phyloP scores from a whole-genome alignment of 2,888 invertebrate species.

The Thysanoteuthis rhombus region DNA sequence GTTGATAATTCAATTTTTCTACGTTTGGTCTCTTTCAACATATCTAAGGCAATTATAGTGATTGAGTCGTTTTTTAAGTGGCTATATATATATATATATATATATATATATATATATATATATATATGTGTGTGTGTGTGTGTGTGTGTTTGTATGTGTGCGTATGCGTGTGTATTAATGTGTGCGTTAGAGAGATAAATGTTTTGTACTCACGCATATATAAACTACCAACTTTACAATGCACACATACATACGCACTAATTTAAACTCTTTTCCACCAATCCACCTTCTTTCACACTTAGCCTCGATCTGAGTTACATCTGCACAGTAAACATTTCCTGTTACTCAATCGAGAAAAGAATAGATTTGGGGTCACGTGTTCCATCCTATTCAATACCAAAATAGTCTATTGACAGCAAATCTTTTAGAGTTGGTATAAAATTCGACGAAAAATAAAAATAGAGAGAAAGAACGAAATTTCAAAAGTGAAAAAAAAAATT shows the following conservation, averaged over 20 bases:
- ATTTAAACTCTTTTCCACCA: background rate
- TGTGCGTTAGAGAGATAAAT: too few relatives aligned
- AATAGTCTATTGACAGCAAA: background rate
- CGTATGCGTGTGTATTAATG: too few relatives aligned
- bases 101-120: too few relatives aligned
- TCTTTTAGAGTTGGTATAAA: background rate
- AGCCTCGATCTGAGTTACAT: background rate
- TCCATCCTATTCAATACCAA: background rate
- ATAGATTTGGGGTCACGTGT: background rate
- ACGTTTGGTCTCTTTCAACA: too few relatives aligned
- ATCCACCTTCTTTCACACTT: background rate
- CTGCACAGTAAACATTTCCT: slow-evolving; percentile 12
- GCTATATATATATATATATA: too few relatives aligned
- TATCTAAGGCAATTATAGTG: too few relatives aligned
- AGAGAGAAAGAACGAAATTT: background rate
- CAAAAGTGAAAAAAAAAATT: background rate
- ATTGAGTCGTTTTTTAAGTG: too few relatives aligned
- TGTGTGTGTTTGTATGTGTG: too few relatives aligned
- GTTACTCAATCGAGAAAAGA: background rate
- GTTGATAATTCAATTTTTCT: too few relatives aligned
- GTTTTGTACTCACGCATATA: background rate
- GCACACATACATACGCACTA: background rate
- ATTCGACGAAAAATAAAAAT: background rate
- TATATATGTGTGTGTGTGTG: too few relatives aligned
- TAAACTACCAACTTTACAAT: background rate